phyloP scores from a whole-genome alignment of 1,140 invertebrate genomes.

The Macrocentrus cingulum region DNA sequence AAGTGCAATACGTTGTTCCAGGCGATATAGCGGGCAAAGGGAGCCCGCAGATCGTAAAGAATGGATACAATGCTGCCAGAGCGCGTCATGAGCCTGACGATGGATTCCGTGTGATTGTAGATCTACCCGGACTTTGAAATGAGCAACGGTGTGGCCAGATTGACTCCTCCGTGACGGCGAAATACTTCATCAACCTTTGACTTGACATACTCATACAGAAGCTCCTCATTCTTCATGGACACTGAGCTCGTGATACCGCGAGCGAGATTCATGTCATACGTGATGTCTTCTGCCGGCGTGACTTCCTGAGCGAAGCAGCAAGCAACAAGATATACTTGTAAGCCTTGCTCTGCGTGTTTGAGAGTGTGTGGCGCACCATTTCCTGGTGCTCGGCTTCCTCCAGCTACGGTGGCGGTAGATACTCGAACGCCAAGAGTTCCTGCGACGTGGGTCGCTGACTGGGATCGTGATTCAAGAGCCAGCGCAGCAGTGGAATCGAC shows the following conservation, averaged over 20 bases:
- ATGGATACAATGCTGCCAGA: constrained; percentile 78
- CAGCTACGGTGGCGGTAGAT: no score
- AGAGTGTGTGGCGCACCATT: constrained; percentile 73
- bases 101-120: constrained; percentile 64
- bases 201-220: constrained; percentile 47
- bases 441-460: no score
- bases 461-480: no score
- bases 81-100: constrained; percentile 81
- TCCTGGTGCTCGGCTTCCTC: no score
- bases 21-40: constrained; percentile 82
- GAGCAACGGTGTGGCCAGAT: constrained; percentile 74
- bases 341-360: constrained; percentile 77
- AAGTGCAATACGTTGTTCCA: constrained; percentile 77
- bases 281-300: constrained; percentile 70
- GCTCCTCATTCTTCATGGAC: constrained; percentile 31
- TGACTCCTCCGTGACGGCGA: constrained; percentile 74
- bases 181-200: constrained; percentile 68
- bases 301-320: constrained; percentile 70
- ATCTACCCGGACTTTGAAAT: constrained; percentile 67
- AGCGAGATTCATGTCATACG: constrained; percentile 70
- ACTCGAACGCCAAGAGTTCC: no score
- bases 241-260: constrained; percentile 42
- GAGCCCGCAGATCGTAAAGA: constrained; percentile 75
- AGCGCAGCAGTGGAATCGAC: no score
- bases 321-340: constrained; percentile 77